phyloP scores from a whole-genome alignment of 2,797 vertebrate species.

The Bovichtus diacanthus region DNA sequence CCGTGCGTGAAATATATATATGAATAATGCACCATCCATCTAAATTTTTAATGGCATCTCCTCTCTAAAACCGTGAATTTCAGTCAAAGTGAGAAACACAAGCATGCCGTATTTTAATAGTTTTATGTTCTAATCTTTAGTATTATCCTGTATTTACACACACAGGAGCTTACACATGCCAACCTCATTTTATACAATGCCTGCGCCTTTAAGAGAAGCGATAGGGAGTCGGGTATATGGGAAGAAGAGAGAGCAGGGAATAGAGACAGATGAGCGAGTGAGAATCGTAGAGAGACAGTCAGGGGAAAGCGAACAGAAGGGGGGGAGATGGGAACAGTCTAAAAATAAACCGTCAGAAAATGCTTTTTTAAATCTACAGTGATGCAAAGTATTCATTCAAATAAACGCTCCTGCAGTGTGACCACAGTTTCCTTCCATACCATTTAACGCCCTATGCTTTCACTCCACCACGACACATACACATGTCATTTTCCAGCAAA shows the following conservation, averaged over 20 bases:
- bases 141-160: constrained; percentile 71
- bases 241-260: constrained; percentile 67
- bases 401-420: constrained; percentile 66
- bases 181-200: constrained; percentile 65
- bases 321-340: constrained; percentile 76
- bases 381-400: constrained; percentile 82
- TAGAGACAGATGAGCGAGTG: constrained; percentile 74
- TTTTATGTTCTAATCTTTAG: constrained; percentile 71
- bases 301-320: constrained; percentile 72
- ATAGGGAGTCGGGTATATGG: constrained; percentile 65
- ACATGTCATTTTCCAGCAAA: constrained; percentile 27
- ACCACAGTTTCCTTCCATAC: constrained; percentile 25
- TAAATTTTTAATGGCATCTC: constrained; percentile 71
- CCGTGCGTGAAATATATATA: constrained; percentile 67
- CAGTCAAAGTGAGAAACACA: constrained; percentile 62
- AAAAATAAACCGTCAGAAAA: constrained; percentile 85
- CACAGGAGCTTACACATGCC: constrained; percentile 63
- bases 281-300: constrained; percentile 73
- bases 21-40: constrained; percentile 74
- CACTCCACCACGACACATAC: constrained; percentile 6
- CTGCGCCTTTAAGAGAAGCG: constrained; percentile 80
- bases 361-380: constrained; percentile 81
- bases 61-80: constrained; percentile 69
- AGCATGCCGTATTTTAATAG: constrained; percentile 68
- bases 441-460: constrained; percentile 4